These are phyloP conservation scores for Platyrinchus mystaceus DNA, from an alignment of 2,797 vertebrate genomes.

Conservation along the genomic window DNA sequence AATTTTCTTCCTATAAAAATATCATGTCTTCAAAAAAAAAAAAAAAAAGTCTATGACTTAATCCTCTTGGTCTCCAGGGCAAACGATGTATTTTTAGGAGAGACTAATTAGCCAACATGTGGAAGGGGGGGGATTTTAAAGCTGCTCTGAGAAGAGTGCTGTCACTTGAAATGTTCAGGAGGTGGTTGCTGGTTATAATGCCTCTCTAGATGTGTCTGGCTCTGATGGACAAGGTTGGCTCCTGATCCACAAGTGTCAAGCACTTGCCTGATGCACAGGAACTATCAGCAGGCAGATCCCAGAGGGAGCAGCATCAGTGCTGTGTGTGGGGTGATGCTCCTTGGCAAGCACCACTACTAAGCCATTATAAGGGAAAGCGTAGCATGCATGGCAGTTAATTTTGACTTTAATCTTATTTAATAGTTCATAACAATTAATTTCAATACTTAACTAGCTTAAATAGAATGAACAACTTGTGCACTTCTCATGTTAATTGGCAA, in stretches of 20 bases:
- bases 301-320: fast-evolving
- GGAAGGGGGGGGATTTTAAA: not conserved
- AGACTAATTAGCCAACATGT: not conserved
- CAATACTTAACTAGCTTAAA: conserved; percentile 36
- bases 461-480: not conserved
- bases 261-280: fast-evolving
- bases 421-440: conserved; percentile 47
- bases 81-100: conserved; percentile 42
- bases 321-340: not conserved
- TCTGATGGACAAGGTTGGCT: not conserved
- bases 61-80: conserved; percentile 26
- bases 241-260: not conserved
- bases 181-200: not conserved
- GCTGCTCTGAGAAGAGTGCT: not conserved
- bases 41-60: not conserved
- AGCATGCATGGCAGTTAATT: not conserved
- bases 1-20: conserved; percentile 30
- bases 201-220: not conserved
- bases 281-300: fast-evolving
- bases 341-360: not conserved
- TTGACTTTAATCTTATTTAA: conserved; percentile 43
- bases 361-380: not conserved
- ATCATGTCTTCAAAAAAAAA: not conserved
- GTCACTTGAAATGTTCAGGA: not conserved
- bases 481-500: conserved; percentile 31